Conservation (phyloP, 2,888 invertebrate species). For the Rhagium mordax region DNA sequence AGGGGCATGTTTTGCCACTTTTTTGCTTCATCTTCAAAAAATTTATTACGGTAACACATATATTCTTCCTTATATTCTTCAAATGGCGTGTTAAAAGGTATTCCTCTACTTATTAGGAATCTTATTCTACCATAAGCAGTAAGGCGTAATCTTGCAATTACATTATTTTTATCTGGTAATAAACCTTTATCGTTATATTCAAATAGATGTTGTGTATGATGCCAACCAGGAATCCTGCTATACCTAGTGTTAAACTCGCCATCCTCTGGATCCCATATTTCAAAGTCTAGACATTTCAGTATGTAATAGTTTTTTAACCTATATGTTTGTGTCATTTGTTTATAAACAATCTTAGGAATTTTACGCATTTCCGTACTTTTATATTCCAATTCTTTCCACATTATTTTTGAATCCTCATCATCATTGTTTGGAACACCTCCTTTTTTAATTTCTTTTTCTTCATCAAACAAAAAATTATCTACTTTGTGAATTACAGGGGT, state of each 20-base stretch:
- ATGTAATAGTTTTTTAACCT: slow-evolving; percentile 48
- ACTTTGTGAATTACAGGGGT: slow-evolving; percentile 14
- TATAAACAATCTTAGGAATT: slow-evolving; percentile 46
- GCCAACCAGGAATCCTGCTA: slow-evolving; percentile 51
- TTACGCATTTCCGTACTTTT: slow-evolving; percentile 34
- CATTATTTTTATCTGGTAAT: slow-evolving; percentile 54
- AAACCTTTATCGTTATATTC: slow-evolving; percentile 53
- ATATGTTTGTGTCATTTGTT: slow-evolving; percentile 45
- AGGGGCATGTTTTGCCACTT: slow-evolving; percentile 57
- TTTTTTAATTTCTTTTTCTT: neutral
- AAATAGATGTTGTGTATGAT: slow-evolving; percentile 50
- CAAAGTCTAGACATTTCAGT: slow-evolving; percentile 44
- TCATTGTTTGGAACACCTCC: slow-evolving; percentile 6
- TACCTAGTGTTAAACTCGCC: slow-evolving; percentile 52
- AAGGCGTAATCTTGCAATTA: slow-evolving; percentile 51
- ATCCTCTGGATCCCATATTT: slow-evolving; percentile 51
- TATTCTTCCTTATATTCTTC: slow-evolving; percentile 50
- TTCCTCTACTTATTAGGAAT: slow-evolving; percentile 49
- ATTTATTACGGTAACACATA: slow-evolving; percentile 44
- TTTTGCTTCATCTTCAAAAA: slow-evolving; percentile 50
- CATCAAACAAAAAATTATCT: slow-evolving; percentile 38
- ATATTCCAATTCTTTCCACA: slow-evolving; percentile 35
- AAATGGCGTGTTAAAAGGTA: slow-evolving; percentile 49
- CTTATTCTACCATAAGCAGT: slow-evolving; percentile 41
- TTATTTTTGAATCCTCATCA: slow-evolving; percentile 9